phyloP scores from a whole-genome alignment of 35 echinoderm and acorn worm species.

The Strongylocentrotus purpuratus region DNA sequence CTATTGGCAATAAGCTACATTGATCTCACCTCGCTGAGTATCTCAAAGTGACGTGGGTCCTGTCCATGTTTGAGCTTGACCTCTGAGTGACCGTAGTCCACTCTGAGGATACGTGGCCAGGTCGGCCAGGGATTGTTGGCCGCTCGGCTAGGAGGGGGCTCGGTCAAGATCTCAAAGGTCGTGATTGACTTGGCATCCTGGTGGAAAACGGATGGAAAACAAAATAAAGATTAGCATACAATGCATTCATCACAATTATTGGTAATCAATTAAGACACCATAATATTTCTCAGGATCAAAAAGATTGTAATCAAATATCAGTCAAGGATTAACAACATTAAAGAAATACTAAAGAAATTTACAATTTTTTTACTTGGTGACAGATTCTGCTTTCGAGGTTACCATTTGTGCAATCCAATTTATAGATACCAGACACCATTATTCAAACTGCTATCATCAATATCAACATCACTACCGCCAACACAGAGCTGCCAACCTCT shows the following conservation, averaged over 20 bases:
- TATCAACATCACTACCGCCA: background rate
- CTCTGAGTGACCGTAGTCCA: conserved; percentile 96
- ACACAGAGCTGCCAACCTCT: no score
- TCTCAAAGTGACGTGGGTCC: conserved; percentile 88
- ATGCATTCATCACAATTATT: no score
- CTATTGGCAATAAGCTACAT: no score
- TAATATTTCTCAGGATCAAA: no score
- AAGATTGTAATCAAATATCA: no score
- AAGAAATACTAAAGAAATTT: no score
- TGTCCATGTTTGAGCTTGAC: conserved; percentile 85
- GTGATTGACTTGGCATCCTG: conserved; percentile 91
- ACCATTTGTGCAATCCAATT: no score
- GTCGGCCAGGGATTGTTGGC: conserved; percentile 91
- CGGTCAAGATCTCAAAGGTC: conserved; percentile 93
- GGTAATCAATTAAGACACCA: no score
- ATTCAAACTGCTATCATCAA: background rate
- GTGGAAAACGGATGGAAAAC: background rate
- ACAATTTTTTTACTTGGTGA: no score
- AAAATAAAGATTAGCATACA: background rate
- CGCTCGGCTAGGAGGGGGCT: conserved; percentile 78
- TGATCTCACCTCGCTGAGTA: conserved; percentile 95
- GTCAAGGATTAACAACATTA: no score
- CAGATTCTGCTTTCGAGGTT: no score
- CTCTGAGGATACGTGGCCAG: conserved; percentile 86
- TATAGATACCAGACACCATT: no score